A percentile compares a stretch with the other conserved stretches of the same genome.
Conservation (phyloP, 2,113 vertebrate genomes). For the Pterocles orientalis region DNA sequence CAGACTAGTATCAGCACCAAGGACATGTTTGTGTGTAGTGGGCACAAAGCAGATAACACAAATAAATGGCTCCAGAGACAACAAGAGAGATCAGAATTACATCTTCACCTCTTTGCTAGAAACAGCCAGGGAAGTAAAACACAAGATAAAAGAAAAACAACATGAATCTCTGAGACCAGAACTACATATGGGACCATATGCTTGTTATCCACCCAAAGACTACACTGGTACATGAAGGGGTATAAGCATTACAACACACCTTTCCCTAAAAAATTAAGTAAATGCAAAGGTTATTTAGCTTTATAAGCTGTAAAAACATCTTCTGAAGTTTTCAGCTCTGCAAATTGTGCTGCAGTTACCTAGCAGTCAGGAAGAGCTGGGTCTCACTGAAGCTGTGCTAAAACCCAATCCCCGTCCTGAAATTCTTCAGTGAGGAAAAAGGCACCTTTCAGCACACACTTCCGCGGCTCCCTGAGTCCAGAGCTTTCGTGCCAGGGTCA, state of each 20-base stretch:
- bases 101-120: background rate
- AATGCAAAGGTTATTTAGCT: background rate
- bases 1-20: background rate
- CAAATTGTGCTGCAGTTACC: background rate
- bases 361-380: background rate
- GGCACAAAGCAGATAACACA: background rate
- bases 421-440: background rate
- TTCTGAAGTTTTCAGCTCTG: background rate
- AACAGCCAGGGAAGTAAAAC: background rate
- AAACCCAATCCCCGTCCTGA: background rate
- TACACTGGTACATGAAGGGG: background rate
- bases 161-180: background rate
- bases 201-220: background rate
- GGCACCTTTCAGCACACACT: background rate
- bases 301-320: background rate
- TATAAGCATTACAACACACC: background rate
- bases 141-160: background rate
- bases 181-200: rapidly evolving
- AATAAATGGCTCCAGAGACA: background rate
- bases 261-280: background rate
- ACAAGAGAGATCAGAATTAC: background rate
- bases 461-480: background rate
- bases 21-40: background rate
- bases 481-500: background rate
- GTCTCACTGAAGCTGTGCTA: background rate